Conservation (phyloP, 2,113 vertebrate genomes). For the Ptilonorhynchus violaceus region DNA sequence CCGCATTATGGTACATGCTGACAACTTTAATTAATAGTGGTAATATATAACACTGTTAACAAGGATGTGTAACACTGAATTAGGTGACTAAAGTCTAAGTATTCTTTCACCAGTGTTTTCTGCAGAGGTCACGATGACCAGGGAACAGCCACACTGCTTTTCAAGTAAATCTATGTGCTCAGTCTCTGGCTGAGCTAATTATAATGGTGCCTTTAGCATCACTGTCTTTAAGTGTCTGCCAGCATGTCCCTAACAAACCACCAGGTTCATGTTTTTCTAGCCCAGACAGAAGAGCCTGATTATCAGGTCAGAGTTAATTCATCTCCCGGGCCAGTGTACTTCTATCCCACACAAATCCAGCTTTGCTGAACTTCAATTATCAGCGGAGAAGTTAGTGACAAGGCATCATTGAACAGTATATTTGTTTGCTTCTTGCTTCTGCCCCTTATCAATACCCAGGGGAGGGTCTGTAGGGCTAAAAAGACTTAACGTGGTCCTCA, state of each 20-base stretch:
- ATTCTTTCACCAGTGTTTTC: not conserved
- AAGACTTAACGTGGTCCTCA: not conserved
- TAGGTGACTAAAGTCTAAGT: not conserved
- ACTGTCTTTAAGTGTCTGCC: conserved; percentile 9
- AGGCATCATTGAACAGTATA: rapidly evolving
- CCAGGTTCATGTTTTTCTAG: not conserved
- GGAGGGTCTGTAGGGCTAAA: not conserved
- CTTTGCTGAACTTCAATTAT: not conserved
- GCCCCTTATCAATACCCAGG: not conserved
- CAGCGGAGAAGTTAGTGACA: not conserved
- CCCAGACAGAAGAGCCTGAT: not conserved
- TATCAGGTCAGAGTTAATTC: not conserved
- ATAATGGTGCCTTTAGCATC: not conserved
- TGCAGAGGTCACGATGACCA: not conserved
- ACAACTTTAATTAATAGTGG: not conserved
- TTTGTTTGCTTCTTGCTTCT: not conserved
- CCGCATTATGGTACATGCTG: not conserved
- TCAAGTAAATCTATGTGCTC: not conserved
- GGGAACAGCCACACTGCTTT: not conserved
- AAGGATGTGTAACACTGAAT: not conserved
- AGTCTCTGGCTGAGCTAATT: conserved; percentile 18
- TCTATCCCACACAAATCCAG: not conserved
- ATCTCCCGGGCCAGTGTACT: not conserved
- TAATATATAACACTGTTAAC: not conserved
- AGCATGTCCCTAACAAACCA: conserved; percentile 17